These are phyloP conservation scores for Episyrphus balteatus DNA, from an alignment of 1,140 invertebrate species.

Conservation along the genomic window DNA sequence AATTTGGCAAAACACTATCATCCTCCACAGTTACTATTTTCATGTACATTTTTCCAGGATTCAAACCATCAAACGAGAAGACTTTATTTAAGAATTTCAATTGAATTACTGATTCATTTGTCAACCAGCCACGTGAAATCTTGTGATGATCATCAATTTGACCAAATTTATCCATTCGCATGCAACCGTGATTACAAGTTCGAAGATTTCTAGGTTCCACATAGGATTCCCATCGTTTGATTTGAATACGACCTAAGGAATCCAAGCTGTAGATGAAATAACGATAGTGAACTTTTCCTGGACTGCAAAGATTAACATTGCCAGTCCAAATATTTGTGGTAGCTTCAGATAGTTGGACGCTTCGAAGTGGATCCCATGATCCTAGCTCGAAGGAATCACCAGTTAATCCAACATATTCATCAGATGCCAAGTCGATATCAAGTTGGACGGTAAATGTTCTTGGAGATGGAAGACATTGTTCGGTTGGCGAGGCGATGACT, in stretches of 20 bases:
- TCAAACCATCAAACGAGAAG: constrained; percentile 8
- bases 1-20: neutral
- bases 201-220: constrained; percentile 39
- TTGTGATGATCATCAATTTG: constrained; percentile 49
- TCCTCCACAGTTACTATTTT: neutral
- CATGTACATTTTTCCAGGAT: neutral
- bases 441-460: constrained; percentile 22
- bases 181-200: constrained; percentile 33
- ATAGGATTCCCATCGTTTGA: constrained; percentile 75
- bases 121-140: constrained; percentile 73
- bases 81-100: constrained; percentile 50
- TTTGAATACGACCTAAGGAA: constrained; percentile 45
- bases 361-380: constrained; percentile 25
- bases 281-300: constrained; percentile 60
- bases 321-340: constrained; percentile 39
- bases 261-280: constrained; percentile 60
- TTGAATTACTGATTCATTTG: constrained; percentile 71
- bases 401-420: constrained; percentile 36
- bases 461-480: constrained; percentile 8
- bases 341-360: constrained; percentile 12
- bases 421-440: constrained; percentile 13
- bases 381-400: constrained; percentile 37
- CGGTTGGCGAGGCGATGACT: too few relatives aligned
- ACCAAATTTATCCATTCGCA: constrained; percentile 49
- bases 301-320: constrained; percentile 46